Conservation (phyloP, 2,113 vertebrate genomes). For the Hystrix cristata region DNA sequence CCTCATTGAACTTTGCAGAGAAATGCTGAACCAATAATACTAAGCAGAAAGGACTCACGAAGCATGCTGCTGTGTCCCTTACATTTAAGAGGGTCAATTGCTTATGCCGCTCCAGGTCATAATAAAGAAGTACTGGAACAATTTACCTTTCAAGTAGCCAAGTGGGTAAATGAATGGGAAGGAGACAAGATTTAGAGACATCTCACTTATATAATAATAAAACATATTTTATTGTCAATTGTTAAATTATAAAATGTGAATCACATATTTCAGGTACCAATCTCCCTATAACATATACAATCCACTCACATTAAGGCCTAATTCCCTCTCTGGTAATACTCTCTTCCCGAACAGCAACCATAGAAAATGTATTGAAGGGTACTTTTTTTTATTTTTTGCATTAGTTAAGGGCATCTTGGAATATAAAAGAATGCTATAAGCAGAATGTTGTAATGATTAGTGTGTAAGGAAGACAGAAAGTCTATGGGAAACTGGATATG, state of each 20-base stretch:
- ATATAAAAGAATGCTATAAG: conserved; percentile 67
- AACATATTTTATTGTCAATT: conserved; percentile 12
- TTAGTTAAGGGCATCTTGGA: conserved; percentile 73
- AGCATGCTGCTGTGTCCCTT: conserved; percentile 65
- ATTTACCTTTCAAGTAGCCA: conserved; percentile 54
- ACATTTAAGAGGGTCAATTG: conserved; percentile 80
- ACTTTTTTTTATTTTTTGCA: conserved; percentile 27
- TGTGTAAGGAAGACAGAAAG: conserved; percentile 19
- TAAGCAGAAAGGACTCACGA: conserved; percentile 69
- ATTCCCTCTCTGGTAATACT: conserved; percentile 52
- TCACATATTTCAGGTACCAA: conserved; percentile 60
- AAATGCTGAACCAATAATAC: conserved; percentile 84
- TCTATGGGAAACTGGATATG: not conserved
- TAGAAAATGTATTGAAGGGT: conserved; percentile 73
- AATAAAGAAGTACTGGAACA: conserved; percentile 35
- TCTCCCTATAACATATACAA: conserved; percentile 79
- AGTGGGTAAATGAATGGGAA: conserved; percentile 63
- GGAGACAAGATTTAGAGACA: conserved; percentile 52
- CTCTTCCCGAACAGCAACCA: conserved; percentile 18
- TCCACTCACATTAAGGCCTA: conserved; percentile 70
- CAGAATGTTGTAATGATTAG: conserved; percentile 66
- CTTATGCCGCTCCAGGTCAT: not conserved
- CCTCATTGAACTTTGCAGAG: conserved; percentile 87
- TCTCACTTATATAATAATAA: conserved; percentile 43
- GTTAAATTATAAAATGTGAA: conserved; percentile 75